A percentile compares a stretch with the other conserved stretches of the same genome.
Evolutionary conservation across 2,888 invertebrate species (phyloP).

Genomic region (Protodeltote pygarga): DNA sequence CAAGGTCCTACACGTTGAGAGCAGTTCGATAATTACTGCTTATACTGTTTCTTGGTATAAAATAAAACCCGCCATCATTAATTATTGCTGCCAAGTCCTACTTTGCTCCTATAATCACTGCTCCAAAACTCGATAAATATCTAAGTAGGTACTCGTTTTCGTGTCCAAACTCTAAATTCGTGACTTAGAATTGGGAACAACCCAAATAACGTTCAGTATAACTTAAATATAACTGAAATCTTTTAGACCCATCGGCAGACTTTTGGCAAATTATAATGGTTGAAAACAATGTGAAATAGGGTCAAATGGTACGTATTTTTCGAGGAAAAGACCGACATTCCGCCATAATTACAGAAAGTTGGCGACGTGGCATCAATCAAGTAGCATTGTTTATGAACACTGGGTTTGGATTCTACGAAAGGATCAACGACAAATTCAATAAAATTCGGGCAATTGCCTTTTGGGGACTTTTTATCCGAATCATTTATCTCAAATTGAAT

Average conservation of each 20-base stretch:
- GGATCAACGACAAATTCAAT: slow-evolving; percentile 11
- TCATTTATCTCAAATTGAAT: slow-evolving; percentile 6
- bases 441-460: slow-evolving; percentile 7
- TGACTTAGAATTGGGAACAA: slow-evolving; percentile 21
- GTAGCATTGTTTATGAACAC: slow-evolving; percentile 24
- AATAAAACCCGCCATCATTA: slow-evolving; percentile 17
- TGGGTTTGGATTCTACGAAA: slow-evolving; percentile 15
- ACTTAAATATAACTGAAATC: slow-evolving; percentile 14
- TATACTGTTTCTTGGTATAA: slow-evolving; percentile 5
- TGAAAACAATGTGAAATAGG: slow-evolving; percentile 19
- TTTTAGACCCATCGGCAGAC: slow-evolving; percentile 1
- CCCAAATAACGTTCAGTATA: slow-evolving; percentile 25
- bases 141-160: slow-evolving; percentile 32
- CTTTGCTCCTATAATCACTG: slow-evolving; percentile 17
- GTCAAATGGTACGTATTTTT: slow-evolving; percentile 10
- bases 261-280: slow-evolving; percentile 18
- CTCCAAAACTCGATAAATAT: slow-evolving; percentile 36
- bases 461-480: slow-evolving; percentile 3
- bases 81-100: slow-evolving; percentile 19
- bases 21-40: no score
- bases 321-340: slow-evolving; percentile 9
- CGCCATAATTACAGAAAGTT: slow-evolving; percentile 15
- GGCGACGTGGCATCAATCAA: slow-evolving; percentile 22
- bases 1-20: no score
- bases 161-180: slow-evolving; percentile 23